phyloP scores from a whole-genome alignment of 2,888 invertebrate species.

The Formica aserva region DNA sequence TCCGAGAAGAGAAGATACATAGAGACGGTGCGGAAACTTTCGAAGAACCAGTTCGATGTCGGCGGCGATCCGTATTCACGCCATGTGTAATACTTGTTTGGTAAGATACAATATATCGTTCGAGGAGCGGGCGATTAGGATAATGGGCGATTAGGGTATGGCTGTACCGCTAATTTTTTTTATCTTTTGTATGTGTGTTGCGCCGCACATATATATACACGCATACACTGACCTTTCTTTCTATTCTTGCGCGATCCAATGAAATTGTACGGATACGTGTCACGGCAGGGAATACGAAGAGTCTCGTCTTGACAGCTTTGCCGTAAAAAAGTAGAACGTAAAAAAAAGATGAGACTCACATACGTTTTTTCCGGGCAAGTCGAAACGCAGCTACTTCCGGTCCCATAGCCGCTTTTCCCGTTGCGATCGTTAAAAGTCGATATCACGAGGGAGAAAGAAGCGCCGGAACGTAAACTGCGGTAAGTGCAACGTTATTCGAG shows the following conservation, averaged over 20 bases:
- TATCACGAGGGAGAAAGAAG: constrained; percentile 62
- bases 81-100: constrained; percentile 57
- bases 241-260: not conserved
- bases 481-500: constrained; percentile 69
- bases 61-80: constrained; percentile 57
- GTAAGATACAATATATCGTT: constrained; percentile 25
- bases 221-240: not conserved
- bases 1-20: constrained; percentile 22
- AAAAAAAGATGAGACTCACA: constrained; percentile 14
- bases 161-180: constrained; percentile 26
- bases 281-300: constrained; percentile 1
- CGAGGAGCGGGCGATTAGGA: constrained; percentile 43
- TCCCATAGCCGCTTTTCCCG: constrained; percentile 54
- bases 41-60: constrained; percentile 60
- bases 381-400: constrained; percentile 57
- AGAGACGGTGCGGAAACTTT: constrained; percentile 18
- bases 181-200: not conserved
- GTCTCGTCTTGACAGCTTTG: constrained; percentile 10
- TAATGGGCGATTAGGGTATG: constrained; percentile 52
- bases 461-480: constrained; percentile 65
- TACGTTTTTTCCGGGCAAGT: constrained; percentile 30
- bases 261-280: constrained; percentile 34
- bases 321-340: constrained; percentile 6
- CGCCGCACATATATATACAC: too few species aligned
- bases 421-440: constrained; percentile 71